A percentile compares a stretch with the other conserved stretches of the same genome.
These are phyloP conservation scores for Bovichtus diacanthus DNA, from an alignment of 2,797 vertebrate species.

Conservation along the genomic window DNA sequence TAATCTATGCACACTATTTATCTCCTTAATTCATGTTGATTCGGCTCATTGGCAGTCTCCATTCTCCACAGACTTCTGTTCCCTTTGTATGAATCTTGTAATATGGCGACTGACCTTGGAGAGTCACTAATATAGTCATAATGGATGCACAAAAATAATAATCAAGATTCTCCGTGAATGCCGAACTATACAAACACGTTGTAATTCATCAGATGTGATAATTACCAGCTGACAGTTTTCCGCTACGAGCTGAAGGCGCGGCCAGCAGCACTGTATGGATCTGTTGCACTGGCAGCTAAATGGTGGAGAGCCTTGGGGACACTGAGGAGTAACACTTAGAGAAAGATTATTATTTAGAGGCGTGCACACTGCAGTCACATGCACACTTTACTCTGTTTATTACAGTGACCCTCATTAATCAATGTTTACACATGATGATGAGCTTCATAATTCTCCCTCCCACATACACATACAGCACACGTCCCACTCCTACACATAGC, in stretches of 20 bases:
- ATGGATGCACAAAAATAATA: neutral
- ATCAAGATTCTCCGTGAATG: neutral
- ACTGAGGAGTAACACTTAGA: neutral
- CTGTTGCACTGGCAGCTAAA: conserved; percentile 3
- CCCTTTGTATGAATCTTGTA: neutral
- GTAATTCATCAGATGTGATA: conserved; percentile 1
- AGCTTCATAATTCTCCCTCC: conserved; percentile 12
- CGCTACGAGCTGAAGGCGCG: neutral
- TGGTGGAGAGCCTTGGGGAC: conserved; percentile 1
- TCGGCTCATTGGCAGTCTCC: conserved; percentile 7
- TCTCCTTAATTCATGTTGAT: conserved; percentile 27
- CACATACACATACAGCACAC: neutral
- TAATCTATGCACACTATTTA: conserved; percentile 19
- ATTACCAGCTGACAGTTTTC: neutral
- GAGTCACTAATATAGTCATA: neutral
- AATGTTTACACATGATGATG: conserved; percentile 18
- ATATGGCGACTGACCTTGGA: neutral
- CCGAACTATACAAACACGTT: neutral
- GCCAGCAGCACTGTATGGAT: neutral
- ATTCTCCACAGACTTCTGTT: conserved; percentile 14
- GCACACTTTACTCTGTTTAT: neutral
- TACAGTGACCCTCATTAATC: conserved; percentile 21
- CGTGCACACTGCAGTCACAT: neutral
- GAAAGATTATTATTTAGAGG: neutral
- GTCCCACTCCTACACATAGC: neutral